Evolutionary conservation across 1,140 invertebrate genomes (phyloP).

Genomic region (Grapholita molesta): DNA sequence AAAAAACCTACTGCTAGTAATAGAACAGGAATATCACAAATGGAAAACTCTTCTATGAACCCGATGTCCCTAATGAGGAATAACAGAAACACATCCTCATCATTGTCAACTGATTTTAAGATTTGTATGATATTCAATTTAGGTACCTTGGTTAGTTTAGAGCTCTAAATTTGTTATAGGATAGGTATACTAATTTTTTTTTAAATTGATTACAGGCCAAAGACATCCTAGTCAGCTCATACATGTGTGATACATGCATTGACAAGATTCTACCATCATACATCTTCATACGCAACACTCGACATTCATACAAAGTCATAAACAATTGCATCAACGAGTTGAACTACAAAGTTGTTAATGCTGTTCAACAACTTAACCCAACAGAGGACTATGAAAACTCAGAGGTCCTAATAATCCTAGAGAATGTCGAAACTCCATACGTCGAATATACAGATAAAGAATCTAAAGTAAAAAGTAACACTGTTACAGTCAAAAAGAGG

Average conservation of each 20-base stretch:
- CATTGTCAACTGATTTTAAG: no score
- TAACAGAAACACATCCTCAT: no score
- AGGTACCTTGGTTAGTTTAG: no score
- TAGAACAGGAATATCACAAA: no score
- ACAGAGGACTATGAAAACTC: background rate
- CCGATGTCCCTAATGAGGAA: no score
- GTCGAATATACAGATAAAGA: background rate
- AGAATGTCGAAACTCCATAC: constrained; percentile 8
- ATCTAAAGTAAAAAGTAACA: constrained; percentile 4
- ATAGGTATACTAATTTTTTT: background rate
- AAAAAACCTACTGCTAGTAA: no score
- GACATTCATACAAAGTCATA: constrained; percentile 26
- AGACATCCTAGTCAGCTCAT: constrained; percentile 23
- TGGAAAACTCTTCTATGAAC: no score
- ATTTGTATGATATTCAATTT: no score
- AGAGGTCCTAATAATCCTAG: constrained; percentile 15
- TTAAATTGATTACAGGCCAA: constrained; percentile 27
- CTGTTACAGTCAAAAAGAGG: constrained; percentile 1
- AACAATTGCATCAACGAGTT: constrained; percentile 31
- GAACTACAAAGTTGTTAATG: constrained; percentile 28
- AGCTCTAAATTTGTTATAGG: no score
- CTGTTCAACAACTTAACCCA: constrained; percentile 8
- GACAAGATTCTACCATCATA: constrained; percentile 34
- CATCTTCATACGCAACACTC: constrained; percentile 30
- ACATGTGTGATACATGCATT: constrained; percentile 29